These are phyloP conservation scores for Platygyra sinensis DNA, from an alignment of 64 coral and sea anemone genomes.

Conservation along the genomic window DNA sequence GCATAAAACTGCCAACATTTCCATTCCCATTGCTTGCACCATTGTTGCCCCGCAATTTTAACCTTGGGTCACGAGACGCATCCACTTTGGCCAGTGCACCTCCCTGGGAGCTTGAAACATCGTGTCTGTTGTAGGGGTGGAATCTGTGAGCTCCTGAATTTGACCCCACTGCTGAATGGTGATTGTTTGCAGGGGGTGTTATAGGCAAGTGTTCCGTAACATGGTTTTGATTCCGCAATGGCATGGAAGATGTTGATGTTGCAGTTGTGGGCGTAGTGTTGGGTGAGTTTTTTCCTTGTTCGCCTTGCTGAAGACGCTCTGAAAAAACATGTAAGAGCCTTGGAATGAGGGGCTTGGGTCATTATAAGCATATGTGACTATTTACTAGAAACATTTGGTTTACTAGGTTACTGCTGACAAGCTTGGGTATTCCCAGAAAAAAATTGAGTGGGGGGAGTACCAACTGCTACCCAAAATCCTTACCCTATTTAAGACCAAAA, in stretches of 20 bases:
- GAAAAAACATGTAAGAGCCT: background rate
- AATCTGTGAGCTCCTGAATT: conserved; percentile 69
- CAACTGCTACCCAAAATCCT: no score
- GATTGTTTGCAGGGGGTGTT: conserved; percentile 51
- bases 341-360: no score
- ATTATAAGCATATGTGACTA: no score
- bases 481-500: no score
- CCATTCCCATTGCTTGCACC: conserved; percentile 46
- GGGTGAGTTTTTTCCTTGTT: conserved; percentile 48
- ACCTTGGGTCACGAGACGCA: conserved; percentile 82
- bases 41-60: conserved; percentile 62
- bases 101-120: conserved; percentile 8
- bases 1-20: background rate
- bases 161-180: background rate
- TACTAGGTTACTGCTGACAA: no score
- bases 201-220: conserved; percentile 40
- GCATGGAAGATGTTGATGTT: background rate
- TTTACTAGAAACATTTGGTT: no score
- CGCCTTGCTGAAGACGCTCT: conserved; percentile 42
- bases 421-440: no score
- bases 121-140: conserved; percentile 80
- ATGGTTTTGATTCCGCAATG: conserved; percentile 20
- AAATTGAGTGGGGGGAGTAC: no score
- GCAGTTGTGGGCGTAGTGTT: conserved; percentile 41
- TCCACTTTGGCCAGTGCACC: conserved; percentile 56